A percentile compares a stretch with the other conserved stretches of the same genome.
These are phyloP conservation scores for Meda fulgida DNA, from an alignment of 2,797 vertebrate genomes.

Conservation along the genomic window DNA sequence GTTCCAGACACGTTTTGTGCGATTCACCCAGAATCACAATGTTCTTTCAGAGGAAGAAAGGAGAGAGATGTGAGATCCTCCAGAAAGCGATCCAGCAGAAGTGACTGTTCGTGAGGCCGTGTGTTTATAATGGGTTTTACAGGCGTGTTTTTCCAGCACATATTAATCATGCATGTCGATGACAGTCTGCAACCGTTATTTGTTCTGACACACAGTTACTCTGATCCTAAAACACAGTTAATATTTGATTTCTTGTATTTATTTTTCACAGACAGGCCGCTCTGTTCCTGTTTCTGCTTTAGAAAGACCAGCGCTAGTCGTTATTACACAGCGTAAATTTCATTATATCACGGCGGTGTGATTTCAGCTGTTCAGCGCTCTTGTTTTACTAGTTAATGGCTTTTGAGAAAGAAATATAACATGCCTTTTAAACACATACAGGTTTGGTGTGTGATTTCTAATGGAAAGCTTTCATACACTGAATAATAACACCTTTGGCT, in stretches of 20 bases:
- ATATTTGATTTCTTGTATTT: constrained; percentile 9
- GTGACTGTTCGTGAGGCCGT: not conserved
- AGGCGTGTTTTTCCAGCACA: constrained; percentile 11
- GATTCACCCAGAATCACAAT: not conserved
- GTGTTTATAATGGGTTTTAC: not conserved
- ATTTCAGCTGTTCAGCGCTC: not conserved
- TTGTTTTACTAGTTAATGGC: constrained; percentile 32
- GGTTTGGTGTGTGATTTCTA: not conserved
- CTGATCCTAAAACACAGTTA: constrained; percentile 19
- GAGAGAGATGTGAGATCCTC: not conserved
- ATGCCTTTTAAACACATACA: not conserved
- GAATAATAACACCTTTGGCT: not conserved
- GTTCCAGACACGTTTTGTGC: not conserved
- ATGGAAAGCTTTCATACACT: constrained; percentile 16
- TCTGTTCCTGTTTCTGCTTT: not conserved
- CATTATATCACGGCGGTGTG: not conserved
- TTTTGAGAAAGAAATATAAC: constrained; percentile 32
- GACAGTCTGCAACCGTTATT: not conserved
- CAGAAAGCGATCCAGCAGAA: not conserved
- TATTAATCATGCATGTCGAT: constrained; percentile 25
- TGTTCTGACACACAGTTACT: constrained; percentile 11
- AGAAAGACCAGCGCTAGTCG: not conserved
- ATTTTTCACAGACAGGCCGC: not conserved
- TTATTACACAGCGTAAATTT: not conserved
- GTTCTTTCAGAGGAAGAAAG: too few species aligned